Conservation (phyloP, 2,888 invertebrate genomes). For the Elmis aenea region DNA sequence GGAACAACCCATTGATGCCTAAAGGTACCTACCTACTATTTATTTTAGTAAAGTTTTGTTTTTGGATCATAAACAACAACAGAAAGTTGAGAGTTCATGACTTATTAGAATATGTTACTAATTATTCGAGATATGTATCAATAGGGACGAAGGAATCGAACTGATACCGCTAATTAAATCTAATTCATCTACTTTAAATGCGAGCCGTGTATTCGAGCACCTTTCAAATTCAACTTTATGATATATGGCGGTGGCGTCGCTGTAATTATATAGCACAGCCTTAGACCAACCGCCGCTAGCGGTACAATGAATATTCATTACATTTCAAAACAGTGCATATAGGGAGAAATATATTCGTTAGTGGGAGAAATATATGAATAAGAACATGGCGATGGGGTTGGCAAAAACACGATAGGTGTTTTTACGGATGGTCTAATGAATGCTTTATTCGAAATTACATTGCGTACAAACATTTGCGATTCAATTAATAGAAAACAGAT, state of each 20-base stretch:
- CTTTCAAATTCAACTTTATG: constrained; percentile 42
- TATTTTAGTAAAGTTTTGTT: no score
- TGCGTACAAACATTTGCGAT: no score
- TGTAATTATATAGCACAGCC: constrained; percentile 43
- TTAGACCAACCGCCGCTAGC: constrained; percentile 39
- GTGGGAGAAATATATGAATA: constrained; percentile 28
- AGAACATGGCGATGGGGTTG: constrained; percentile 20
- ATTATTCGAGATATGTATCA: no score
- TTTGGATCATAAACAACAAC: no score
- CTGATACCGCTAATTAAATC: constrained; percentile 37
- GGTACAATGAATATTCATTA: constrained; percentile 44
- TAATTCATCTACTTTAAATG: constrained; percentile 38
- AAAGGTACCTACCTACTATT: no score
- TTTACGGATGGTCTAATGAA: constrained; percentile 22
- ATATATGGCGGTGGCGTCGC: constrained; percentile 37
- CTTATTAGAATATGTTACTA: no score
- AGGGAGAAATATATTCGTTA: constrained; percentile 26
- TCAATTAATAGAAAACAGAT: no score
- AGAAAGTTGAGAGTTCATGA: no score
- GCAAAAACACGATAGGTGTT: constrained; percentile 26
- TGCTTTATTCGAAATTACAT: constrained; percentile 21
- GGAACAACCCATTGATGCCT: no score
- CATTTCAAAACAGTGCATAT: constrained; percentile 34
- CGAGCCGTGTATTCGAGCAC: constrained; percentile 38
- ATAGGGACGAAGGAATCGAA: constrained; percentile 20